These are phyloP conservation scores for Chymomyza costata DNA, from an alignment of 1,140 invertebrate species.

Conservation along the genomic window DNA sequence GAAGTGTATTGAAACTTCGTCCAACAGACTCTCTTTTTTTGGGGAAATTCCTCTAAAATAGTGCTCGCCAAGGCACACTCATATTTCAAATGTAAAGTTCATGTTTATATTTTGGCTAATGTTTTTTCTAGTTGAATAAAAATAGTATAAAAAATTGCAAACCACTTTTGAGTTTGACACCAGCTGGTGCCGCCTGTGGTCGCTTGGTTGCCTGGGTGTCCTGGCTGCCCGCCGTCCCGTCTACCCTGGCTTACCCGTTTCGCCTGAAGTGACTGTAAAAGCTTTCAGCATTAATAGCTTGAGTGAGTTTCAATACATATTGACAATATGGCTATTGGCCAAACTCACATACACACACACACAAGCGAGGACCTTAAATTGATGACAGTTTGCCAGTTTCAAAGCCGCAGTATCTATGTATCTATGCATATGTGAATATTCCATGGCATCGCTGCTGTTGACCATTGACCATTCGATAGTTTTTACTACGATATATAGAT, in stretches of 20 bases:
- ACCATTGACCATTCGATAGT: too few relatives aligned
- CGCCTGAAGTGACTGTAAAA: slow-evolving; percentile 70
- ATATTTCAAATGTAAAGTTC: slow-evolving; percentile 64
- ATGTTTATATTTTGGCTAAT: slow-evolving; percentile 74
- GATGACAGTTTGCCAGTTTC: slow-evolving; percentile 72
- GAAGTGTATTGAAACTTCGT: too few relatives aligned
- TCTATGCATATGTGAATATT: slow-evolving; percentile 49
- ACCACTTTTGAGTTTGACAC: slow-evolving; percentile 74
- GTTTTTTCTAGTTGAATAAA: slow-evolving; percentile 50
- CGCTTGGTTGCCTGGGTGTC: slow-evolving; percentile 12
- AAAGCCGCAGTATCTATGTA: slow-evolving; percentile 54
- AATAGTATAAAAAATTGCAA: slow-evolving; percentile 44
- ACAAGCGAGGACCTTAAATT: slow-evolving; percentile 58
- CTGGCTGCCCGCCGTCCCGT: neutral
- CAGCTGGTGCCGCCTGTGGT: slow-evolving; percentile 70
- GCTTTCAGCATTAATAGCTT: slow-evolving; percentile 71
- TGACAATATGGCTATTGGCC: slow-evolving; percentile 71
- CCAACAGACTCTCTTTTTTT: too few relatives aligned
- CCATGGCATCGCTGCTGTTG: too few relatives aligned
- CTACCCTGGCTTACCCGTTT: too few relatives aligned
- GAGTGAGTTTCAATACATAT: slow-evolving; percentile 72
- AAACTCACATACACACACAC: slow-evolving; percentile 22
- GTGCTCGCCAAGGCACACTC: slow-evolving; percentile 34
- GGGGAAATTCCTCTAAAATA: too few relatives aligned
- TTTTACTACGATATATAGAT: slow-evolving; percentile 46